Evolutionary conservation across 2,888 invertebrate genomes (phyloP).

Genomic region (Phasia obesa): DNA sequence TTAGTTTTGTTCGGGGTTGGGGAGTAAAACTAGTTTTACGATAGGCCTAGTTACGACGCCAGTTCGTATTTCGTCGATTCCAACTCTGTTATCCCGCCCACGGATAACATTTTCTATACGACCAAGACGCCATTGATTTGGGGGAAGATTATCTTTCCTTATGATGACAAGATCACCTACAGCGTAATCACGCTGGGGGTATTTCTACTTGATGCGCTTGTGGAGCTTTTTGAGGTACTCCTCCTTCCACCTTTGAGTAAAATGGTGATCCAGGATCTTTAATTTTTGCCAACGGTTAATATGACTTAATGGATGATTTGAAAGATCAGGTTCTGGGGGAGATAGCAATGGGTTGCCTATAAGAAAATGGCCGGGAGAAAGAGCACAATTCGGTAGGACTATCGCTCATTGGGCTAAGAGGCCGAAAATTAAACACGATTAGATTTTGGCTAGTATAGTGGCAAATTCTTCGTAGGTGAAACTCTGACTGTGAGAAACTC

Average conservation of each 20-base stretch:
- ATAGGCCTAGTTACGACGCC: not conserved
- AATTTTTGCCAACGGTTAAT: not conserved
- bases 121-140: not conserved
- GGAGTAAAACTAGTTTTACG: not conserved
- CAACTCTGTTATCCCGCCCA: not conserved
- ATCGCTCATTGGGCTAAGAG: not conserved
- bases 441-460: not conserved
- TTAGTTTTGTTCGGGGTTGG: too few relatives aligned
- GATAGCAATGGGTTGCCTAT: too few relatives aligned
- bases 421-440: not conserved
- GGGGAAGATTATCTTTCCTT: not conserved
- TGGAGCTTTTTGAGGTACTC: not conserved
- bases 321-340: not conserved
- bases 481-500: too few relatives aligned
- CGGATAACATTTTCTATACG: not conserved
- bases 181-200: too few relatives aligned
- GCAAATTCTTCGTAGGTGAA: not conserved
- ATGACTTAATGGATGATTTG: not conserved
- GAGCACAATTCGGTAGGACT: not conserved
- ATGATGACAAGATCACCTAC: not conserved
- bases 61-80: not conserved
- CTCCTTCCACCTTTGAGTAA: not conserved
- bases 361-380: not conserved
- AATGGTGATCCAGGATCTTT: not conserved
- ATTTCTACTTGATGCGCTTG: not conserved